Base-by-base conservation (phyloP, 23 tunicate species). In the Botrylloides violaceus region DNA sequence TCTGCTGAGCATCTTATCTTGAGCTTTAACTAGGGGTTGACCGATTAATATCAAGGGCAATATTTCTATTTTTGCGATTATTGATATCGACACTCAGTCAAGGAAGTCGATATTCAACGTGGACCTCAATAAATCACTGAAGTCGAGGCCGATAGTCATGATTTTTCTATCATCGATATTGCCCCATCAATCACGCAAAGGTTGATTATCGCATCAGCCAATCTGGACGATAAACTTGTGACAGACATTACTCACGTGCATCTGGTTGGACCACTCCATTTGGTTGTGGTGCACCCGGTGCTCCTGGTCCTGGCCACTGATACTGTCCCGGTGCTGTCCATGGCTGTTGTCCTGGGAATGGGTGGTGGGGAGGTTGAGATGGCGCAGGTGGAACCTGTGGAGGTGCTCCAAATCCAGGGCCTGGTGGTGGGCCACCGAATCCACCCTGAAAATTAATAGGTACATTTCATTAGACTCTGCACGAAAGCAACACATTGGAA, bases 391-490 rank as follows among this genome's bases (percentile, higher is more conserved):
- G 77, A 72, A 32, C 79, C 55, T 81, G 87, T 33, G 59, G 76
- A 3, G 95, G 86, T 25, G 60, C 79, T 18, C 70, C 83, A 49
- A 73, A 85, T n/a, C 75, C 65, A 29, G 86, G 82, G 49, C 79
- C 85, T 47, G 95, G 95, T n/a, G 95, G 86, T 28, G 83, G 79
- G 3, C 79, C 82, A 38, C 86, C 82, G 34, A 81, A 85, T 5
- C 61, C 65, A 34, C 71, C 71, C 62, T 84, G 79, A 60, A 56
- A 21, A 18, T 7, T 22, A 59, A 59, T 7, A 21, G 30, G 64
- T 7, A 59, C 28, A 12, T 47, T 12, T 12, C 18, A 18, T n/a
- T n/a, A n/a, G n/a, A n/a, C n/a, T n/a, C n/a, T n/a, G n/a, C n/a
- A n/a, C n/a, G n/a, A n/a, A n/a, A n/a, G n/a, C n/a, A n/a, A n/a